These are phyloP conservation scores for Sciurus carolinensis DNA, from an alignment of 2,797 vertebrate species.

Conservation along the genomic window DNA sequence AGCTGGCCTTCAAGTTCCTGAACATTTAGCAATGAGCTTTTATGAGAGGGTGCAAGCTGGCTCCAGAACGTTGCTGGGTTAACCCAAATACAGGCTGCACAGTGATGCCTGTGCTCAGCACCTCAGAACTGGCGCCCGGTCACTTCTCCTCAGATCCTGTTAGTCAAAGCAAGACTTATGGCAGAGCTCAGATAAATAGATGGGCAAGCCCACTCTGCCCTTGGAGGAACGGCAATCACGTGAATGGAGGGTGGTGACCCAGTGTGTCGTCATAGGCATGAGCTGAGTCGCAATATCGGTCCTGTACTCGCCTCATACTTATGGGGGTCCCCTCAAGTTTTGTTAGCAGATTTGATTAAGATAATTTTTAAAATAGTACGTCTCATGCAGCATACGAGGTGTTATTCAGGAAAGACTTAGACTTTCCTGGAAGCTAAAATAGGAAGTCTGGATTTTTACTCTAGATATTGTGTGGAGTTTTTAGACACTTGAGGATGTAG, in stretches of 20 bases:
- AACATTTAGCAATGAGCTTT: neutral
- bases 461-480: neutral
- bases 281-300: neutral
- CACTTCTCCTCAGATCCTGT: neutral
- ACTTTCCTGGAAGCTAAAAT: neutral
- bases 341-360: conserved; percentile 29
- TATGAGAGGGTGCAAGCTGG: neutral
- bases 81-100: neutral
- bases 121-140: neutral
- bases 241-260: neutral
- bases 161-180: neutral
- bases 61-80: neutral
- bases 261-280: neutral
- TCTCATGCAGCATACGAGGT: conserved; percentile 3
- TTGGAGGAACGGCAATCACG: neutral
- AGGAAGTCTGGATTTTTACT: conserved; percentile 17
- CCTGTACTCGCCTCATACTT: neutral
- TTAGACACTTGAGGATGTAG: neutral
- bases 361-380: neutral
- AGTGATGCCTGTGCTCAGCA: neutral
- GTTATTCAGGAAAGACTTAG: neutral
- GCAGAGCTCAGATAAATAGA: neutral
- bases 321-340: neutral
- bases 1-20: neutral
- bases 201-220: neutral